Evolutionary conservation across 2,888 invertebrate genomes (phyloP).

Genomic region (Polymixis flavicincta): DNA sequence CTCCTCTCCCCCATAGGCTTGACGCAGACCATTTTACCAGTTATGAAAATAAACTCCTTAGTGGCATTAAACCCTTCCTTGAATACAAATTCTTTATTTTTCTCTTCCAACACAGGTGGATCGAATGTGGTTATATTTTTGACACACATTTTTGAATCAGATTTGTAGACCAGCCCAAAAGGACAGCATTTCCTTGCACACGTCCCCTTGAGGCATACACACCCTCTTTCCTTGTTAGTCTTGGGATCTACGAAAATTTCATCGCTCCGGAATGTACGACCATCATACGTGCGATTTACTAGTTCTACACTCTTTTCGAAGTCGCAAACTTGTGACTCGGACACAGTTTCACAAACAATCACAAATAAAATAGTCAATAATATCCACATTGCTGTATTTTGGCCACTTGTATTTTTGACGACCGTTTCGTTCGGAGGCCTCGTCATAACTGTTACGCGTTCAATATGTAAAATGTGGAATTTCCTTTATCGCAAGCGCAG

Average conservation of each 20-base stretch:
- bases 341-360: constrained; percentile 16
- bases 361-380: constrained; percentile 31
- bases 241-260: constrained; percentile 73
- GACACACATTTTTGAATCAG: constrained; percentile 12
- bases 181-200: constrained; percentile 83
- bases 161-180: constrained; percentile 69
- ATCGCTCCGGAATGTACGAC: constrained; percentile 67
- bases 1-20: constrained; percentile 50
- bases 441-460: constrained; percentile 23
- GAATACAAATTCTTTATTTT: constrained; percentile 16
- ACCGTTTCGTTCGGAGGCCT: constrained; percentile 31
- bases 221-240: constrained; percentile 71
- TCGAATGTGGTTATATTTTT: constrained; percentile 30
- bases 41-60: constrained; percentile 73
- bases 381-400: constrained; percentile 34
- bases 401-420: constrained; percentile 14
- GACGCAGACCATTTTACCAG: constrained; percentile 74
- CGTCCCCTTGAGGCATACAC: constrained; percentile 73
- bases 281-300: constrained; percentile 58
- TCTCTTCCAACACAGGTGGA: constrained; percentile 74
- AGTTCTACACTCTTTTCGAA: constrained; percentile 48
- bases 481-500: constrained; percentile 26
- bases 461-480: constrained; percentile 3
- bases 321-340: constrained; percentile 51
- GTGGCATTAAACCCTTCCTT: constrained; percentile 65